Evolutionary conservation across 1,140 invertebrate genomes (phyloP).

Genomic region (Globodera ellingtonae): DNA sequence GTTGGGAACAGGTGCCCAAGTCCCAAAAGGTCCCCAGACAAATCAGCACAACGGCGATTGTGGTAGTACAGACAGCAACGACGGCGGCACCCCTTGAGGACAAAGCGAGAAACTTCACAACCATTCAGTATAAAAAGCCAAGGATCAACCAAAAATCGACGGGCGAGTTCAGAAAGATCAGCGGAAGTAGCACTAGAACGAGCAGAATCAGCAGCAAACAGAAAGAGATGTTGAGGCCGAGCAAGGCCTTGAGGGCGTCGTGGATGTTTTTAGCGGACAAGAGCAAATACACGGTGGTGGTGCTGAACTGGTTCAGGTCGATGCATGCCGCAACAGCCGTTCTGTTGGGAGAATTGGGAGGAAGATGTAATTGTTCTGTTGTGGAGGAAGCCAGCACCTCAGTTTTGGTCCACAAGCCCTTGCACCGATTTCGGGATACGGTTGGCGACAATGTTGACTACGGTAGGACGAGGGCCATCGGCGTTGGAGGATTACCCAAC

Average conservation of each 20-base stretch:
- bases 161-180: conserved; percentile 75
- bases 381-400: conserved; percentile 66
- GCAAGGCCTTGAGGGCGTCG: conserved; percentile 68
- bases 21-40: conserved; percentile 50
- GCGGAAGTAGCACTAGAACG: conserved; percentile 71
- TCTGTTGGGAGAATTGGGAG: conserved; percentile 41
- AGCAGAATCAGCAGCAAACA: conserved; percentile 75
- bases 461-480: conserved; percentile 69
- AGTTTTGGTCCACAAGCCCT: conserved; percentile 71
- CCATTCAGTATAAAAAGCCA: conserved; percentile 15
- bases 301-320: conserved; percentile 75
- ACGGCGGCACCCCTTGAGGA: conserved; percentile 64
- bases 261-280: conserved; percentile 71
- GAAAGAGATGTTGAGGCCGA: conserved; percentile 69
- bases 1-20: conserved; percentile 42
- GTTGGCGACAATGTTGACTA: conserved; percentile 70
- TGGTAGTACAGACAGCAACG: conserved; percentile 53
- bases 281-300: conserved; percentile 75
- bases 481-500: conserved; percentile 75
- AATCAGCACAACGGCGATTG: conserved; percentile 57
- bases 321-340: conserved; percentile 69
- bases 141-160: conserved; percentile 75
- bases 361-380: too few species aligned
- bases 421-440: conserved; percentile 74
- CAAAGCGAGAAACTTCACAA: conserved; percentile 67